phyloP scores from a whole-genome alignment of 2,113 vertebrate species.

The Coreoperca whiteheadi region DNA sequence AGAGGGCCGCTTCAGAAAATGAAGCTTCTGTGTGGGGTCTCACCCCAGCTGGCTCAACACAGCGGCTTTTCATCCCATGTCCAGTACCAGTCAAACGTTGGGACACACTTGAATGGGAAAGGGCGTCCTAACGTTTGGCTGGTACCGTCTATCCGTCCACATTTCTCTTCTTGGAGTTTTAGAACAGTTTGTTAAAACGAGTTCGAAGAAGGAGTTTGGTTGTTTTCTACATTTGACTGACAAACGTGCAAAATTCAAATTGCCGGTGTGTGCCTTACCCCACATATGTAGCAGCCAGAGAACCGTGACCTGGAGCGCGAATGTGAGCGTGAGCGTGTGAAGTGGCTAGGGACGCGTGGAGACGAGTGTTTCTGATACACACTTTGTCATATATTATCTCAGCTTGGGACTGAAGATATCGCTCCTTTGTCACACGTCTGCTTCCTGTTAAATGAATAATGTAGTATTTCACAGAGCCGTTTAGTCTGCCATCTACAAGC shows the following conservation, averaged over 20 bases:
- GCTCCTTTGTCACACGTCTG: neutral
- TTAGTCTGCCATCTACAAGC: neutral
- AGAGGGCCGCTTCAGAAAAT: no score
- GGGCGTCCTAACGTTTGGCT: no score
- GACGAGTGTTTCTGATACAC: neutral
- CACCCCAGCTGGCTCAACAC: no score
- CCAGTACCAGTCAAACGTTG: no score
- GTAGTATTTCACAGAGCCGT: neutral
- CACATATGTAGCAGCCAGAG: neutral
- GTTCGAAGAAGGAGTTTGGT: neutral
- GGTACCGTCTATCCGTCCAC: no score
- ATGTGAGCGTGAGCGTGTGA: neutral
- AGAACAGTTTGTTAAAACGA: no score
- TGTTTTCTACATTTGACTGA: conserved; percentile 46
- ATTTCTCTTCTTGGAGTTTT: no score
- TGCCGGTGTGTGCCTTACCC: neutral
- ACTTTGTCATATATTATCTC: neutral
- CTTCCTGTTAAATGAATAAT: neutral
- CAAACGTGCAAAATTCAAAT: conserved; percentile 44
- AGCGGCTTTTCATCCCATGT: no score
- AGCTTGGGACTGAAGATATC: neutral
- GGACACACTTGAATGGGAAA: no score
- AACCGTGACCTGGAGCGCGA: neutral
- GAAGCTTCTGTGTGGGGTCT: no score
- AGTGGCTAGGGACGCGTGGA: neutral